Conservation (phyloP, 2,888 invertebrate species). For the Diarsia brunnea region DNA sequence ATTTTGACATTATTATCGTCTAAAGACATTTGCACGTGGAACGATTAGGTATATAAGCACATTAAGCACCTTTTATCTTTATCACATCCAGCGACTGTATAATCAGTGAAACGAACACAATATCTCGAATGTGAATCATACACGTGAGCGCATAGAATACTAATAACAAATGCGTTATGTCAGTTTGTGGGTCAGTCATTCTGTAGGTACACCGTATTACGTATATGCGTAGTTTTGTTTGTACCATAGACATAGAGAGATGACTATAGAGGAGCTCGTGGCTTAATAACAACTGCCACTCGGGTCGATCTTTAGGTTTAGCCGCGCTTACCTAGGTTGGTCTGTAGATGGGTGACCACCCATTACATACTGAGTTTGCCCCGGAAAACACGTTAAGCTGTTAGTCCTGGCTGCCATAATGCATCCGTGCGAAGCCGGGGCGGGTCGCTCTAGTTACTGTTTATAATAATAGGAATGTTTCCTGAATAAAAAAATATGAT, state of each 20-base stretch:
- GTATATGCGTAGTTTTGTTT: background rate
- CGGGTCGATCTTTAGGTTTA: no score
- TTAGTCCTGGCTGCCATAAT: no score
- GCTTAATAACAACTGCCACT: no score
- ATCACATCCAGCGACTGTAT: constrained; percentile 44
- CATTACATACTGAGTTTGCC: no score
- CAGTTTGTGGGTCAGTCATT: constrained; percentile 62
- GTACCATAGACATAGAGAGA: background rate
- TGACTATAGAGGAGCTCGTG: no score
- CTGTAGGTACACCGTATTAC: background rate
- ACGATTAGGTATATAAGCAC: background rate
- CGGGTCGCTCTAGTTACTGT: no score
- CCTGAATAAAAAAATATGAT: no score
- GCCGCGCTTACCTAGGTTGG: no score
- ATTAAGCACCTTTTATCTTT: constrained; percentile 12
- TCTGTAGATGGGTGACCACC: no score
- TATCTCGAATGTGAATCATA: constrained; percentile 61
- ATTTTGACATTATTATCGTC: background rate
- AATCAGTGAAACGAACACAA: constrained; percentile 37
- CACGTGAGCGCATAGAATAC: constrained; percentile 61
- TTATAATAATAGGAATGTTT: no score
- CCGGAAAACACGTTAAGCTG: no score
- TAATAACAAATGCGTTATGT: constrained; percentile 59
- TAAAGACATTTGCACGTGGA: background rate
- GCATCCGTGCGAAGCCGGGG: no score